Percentiles rank a stretch among this genome's conserved stretches.
Evolutionary conservation across 1,140 invertebrate genomes (phyloP).

Genomic region (Laodelphax striatellus): DNA sequence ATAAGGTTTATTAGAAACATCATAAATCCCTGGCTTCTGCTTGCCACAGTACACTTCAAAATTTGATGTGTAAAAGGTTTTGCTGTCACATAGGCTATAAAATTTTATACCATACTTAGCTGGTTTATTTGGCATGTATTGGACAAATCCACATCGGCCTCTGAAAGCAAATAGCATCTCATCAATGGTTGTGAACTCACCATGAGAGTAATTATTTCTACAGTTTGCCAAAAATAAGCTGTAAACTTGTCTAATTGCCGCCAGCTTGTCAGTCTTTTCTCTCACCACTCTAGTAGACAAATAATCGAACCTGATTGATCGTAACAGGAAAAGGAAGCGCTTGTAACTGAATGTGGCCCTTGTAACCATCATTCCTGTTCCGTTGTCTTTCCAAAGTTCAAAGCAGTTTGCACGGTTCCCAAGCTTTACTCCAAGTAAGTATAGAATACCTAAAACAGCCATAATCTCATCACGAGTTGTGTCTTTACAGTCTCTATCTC

Average conservation of each 20-base stretch:
- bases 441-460: neutral
- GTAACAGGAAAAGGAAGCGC: slow-evolving; percentile 25
- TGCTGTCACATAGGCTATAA: slow-evolving; percentile 26
- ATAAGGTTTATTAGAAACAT: slow-evolving; percentile 22
- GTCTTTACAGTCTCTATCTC: neutral
- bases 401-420: slow-evolving; percentile 5
- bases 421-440: neutral
- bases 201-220: slow-evolving; percentile 19
- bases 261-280: slow-evolving; percentile 14
- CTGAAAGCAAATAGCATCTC: slow-evolving; percentile 29
- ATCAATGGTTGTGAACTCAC: slow-evolving; percentile 25
- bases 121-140: slow-evolving; percentile 31
- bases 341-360: slow-evolving; percentile 19
- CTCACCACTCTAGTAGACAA: slow-evolving; percentile 19
- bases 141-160: slow-evolving; percentile 29
- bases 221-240: slow-evolving; percentile 25
- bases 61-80: slow-evolving; percentile 26
- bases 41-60: slow-evolving; percentile 25
- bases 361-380: slow-evolving; percentile 9
- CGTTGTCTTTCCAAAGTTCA: slow-evolving; percentile 12
- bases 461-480: neutral
- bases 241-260: slow-evolving; percentile 22
- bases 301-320: slow-evolving; percentile 24
- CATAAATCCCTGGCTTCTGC: slow-evolving; percentile 27
- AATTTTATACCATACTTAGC: slow-evolving; percentile 31